A percentile compares a stretch with the other conserved stretches of the same genome.
phyloP scores from a whole-genome alignment of 2,888 invertebrate genomes.

The Drosophila peninsularis region DNA sequence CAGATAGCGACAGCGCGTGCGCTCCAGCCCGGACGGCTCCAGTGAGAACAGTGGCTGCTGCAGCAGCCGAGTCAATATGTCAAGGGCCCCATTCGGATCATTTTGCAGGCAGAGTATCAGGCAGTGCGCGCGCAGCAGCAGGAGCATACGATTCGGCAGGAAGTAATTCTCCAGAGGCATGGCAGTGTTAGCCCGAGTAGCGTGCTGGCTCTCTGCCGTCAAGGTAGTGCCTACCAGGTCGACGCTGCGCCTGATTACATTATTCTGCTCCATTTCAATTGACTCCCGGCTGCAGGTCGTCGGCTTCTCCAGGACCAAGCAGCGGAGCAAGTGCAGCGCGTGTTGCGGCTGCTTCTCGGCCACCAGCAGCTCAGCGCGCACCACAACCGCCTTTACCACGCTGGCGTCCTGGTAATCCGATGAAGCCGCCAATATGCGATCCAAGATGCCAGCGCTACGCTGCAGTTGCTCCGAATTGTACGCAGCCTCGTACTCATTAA shows the following conservation, averaged over 20 bases:
- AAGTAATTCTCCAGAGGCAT: constrained; percentile 82
- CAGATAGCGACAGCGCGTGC: constrained; percentile 47
- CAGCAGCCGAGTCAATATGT: constrained; percentile 44
- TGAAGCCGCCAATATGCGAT: background rate
- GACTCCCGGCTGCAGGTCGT: background rate
- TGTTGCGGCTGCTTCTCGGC: constrained; percentile 49
- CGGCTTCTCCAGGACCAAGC: constrained; percentile 45
- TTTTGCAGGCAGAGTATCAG: constrained; percentile 66
- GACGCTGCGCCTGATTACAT: background rate
- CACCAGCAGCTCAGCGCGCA: constrained; percentile 76
- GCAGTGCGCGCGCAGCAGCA: constrained; percentile 71
- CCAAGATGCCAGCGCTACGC: constrained; percentile 32
- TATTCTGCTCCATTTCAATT: background rate
- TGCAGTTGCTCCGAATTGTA: constrained; percentile 44
- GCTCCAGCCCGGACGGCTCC: constrained; percentile 59
- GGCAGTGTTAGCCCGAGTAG: accelerated
- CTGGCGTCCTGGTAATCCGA: constrained; percentile 76
- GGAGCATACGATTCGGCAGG: constrained; percentile 71
- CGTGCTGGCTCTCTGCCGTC: constrained; percentile 21
- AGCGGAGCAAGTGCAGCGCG: constrained; percentile 70
- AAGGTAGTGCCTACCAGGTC: constrained; percentile 61
- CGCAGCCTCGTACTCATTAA: constrained; percentile 86
- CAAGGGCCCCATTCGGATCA: constrained; percentile 63
- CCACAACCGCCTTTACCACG: constrained; percentile 37
- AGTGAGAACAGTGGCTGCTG: constrained; percentile 34